Conservation (phyloP, 2,888 invertebrate species). For the Rhynchonema sp. region DNA sequence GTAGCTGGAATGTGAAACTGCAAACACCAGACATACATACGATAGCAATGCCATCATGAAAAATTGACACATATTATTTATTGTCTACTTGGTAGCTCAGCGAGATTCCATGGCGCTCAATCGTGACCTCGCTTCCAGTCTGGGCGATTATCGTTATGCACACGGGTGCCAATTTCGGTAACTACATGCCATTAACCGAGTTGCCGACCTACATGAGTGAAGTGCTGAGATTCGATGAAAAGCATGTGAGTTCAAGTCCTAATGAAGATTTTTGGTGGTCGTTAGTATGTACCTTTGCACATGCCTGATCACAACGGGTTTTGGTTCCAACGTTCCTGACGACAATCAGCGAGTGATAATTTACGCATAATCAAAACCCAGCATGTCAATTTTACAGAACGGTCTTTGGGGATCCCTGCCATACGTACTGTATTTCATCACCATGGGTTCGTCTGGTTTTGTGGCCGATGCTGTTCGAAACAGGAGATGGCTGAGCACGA, state of each 20-base stretch:
- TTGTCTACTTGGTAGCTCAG: neutral
- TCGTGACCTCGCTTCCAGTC: neutral
- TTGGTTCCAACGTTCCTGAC: no score
- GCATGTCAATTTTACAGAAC: neutral
- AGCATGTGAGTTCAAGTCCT: neutral
- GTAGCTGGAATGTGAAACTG: no score
- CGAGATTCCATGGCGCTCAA: neutral
- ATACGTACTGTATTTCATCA: neutral
- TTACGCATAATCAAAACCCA: no score
- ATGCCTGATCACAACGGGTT: no score
- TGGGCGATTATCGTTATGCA: neutral
- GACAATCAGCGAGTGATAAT: no score
- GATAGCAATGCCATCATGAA: no score
- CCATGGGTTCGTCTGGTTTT: neutral
- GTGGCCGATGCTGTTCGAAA: neutral
- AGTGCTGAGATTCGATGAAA: neutral
- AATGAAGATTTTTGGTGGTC: no score
- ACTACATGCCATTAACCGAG: neutral
- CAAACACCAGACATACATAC: no score
- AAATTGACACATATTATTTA: neutral
- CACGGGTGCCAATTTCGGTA: neutral
- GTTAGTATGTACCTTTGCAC: no score
- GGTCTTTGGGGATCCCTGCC: neutral
- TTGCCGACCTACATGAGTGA: neutral
- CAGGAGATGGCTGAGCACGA: neutral